These are phyloP conservation scores for Graptemys geographica DNA, from an alignment of 2,797 vertebrate species.

Conservation along the genomic window DNA sequence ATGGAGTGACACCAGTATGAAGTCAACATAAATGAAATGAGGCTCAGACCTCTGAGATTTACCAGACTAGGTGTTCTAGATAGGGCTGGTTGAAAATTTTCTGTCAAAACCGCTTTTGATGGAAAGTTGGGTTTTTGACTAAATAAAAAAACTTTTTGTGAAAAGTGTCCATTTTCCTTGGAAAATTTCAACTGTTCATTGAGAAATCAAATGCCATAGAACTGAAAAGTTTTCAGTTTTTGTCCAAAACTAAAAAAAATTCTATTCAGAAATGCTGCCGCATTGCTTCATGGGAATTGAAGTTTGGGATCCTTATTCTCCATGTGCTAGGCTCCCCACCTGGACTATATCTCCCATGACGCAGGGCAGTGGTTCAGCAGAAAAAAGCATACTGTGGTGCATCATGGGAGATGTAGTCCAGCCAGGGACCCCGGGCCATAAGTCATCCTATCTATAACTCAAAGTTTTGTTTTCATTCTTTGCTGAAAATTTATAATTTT, in stretches of 20 bases:
- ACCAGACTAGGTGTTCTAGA: background rate
- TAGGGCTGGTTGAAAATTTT: background rate
- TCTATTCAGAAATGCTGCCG: background rate
- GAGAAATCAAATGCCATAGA: background rate
- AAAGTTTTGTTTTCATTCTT: no score
- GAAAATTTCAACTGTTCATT: background rate
- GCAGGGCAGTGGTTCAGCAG: background rate
- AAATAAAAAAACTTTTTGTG: fast-evolving
- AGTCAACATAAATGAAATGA: background rate
- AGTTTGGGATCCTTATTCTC: background rate
- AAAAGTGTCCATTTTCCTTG: background rate
- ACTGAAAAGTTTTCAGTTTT: background rate
- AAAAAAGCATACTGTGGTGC: background rate
- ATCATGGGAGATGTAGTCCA: background rate
- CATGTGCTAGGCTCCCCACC: background rate
- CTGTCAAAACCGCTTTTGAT: fast-evolving
- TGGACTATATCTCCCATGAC: background rate
- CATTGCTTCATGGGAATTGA: background rate
- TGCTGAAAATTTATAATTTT: background rate
- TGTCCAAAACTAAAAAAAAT: background rate
- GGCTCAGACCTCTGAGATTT: background rate
- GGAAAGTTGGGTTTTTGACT: background rate
- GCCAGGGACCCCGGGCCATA: background rate
- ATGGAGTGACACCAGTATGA: fast-evolving
- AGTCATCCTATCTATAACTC: background rate